Evolutionary conservation across 2,888 invertebrate species (phyloP), one percentile per base, ranked within the genome.

Genomic region (Synergus umbraculus): DNA sequence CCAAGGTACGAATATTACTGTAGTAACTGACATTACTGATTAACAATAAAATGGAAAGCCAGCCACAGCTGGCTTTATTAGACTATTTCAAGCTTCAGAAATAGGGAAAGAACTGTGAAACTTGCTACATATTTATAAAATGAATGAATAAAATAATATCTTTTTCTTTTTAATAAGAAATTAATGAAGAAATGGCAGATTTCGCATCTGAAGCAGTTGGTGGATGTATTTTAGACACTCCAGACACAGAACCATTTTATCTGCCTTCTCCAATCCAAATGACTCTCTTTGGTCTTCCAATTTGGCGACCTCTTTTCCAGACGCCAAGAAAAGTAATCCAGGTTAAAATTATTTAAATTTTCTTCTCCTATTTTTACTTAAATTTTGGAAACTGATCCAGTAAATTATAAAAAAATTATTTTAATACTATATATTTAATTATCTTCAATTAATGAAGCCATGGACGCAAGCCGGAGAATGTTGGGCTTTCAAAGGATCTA

Each of bases 401-500:
- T 37, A 37, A 66, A 8, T 58, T 18, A 58, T 58, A 18, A 58
- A 12, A 1, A 7, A n/a, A n/a, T 58, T 58, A 13, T 58, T n/a
- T 15, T 58, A 29, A 29, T 29, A 29, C 2, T 64, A 37, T 64
- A n/a, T 0, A 15, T 43, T 65, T 8, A 10, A 8, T 46, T 13
- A n/a, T 58, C 41, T 65, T 64, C 41, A 64, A 5, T 49, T 43
- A 46, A 13, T 8, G 12, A 37, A 89, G 89, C 89, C 90, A 54
- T 90, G 90, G 91, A 87, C 84, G 8, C 85, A 91, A 85, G 86
- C 94, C 29, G 95, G 95, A 43, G 93, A 95, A 87, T 95, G 95
- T 89, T 95, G 95, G 94, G 93, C 95, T 8, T 95, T 95, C 88
- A 92, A 91, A 80, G 94, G 94, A 15, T 86, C 89, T 13, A 85